A percentile compares a stretch with the other conserved stretches of the same genome.
phyloP scores from a whole-genome alignment of 1,140 invertebrate genomes.

The Megalopta genalis region DNA sequence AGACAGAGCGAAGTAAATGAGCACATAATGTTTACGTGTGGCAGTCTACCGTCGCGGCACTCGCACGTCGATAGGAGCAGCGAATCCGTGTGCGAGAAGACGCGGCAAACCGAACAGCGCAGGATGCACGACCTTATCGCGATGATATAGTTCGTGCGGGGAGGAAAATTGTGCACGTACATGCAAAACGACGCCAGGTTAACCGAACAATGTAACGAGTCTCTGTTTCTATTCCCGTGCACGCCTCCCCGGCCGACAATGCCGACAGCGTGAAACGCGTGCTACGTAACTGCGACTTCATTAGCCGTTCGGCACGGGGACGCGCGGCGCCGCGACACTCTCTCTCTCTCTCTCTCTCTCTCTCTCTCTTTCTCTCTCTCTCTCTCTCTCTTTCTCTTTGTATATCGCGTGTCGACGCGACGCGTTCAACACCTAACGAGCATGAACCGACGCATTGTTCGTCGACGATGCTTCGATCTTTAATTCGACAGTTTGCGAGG shows the following conservation, averaged over 20 bases:
- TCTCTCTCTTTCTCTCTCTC: too few species aligned
- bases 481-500: conserved; percentile 13
- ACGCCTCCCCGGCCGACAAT: conserved; percentile 16
- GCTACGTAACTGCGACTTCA: conserved; percentile 23
- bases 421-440: conserved; percentile 22
- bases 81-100: background rate
- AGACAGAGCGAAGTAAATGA: too few species aligned
- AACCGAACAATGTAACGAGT: conserved; percentile 59
- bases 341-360: too few species aligned
- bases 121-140: conserved; percentile 52
- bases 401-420: conserved; percentile 9
- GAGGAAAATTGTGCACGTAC: conserved; percentile 56
- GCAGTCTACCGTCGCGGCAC: too few species aligned
- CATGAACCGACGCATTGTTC: conserved; percentile 11
- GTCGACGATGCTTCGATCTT: background rate
- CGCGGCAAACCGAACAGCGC: background rate
- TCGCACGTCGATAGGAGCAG: background rate
- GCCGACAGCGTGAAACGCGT: conserved; percentile 33
- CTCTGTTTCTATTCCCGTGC: conserved; percentile 22
- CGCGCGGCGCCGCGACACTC: background rate
- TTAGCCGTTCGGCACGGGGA: conserved; percentile 9
- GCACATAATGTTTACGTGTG: too few species aligned
- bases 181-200: conserved; percentile 52
- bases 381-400: background rate
- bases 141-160: conserved; percentile 38